Conservation (phyloP, 2,888 invertebrate species). For the Mythimna pallens region DNA sequence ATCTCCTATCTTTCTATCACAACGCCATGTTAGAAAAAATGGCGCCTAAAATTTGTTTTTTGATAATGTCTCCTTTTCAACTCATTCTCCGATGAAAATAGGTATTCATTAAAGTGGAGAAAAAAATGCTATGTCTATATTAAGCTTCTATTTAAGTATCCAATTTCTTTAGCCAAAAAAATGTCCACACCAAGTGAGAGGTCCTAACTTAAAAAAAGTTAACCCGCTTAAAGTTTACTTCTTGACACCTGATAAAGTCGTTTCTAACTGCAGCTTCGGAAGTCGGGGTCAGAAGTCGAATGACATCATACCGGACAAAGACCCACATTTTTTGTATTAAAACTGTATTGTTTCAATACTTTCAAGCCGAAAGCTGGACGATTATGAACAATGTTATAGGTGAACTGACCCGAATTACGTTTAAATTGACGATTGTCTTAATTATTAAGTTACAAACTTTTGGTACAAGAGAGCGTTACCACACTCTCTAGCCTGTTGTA, state of each 20-base stretch:
- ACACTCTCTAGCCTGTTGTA: too few relatives aligned
- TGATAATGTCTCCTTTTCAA: too few relatives aligned
- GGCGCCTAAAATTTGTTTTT: too few relatives aligned
- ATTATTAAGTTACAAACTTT: neutral
- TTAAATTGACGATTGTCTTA: neutral
- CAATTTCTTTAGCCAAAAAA: too few relatives aligned
- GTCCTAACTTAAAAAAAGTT: neutral
- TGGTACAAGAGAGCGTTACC: neutral
- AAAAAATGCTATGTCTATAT: too few relatives aligned
- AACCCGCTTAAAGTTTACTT: conserved; percentile 36
- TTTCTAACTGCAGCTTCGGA: conserved; percentile 61
- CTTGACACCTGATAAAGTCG: conserved; percentile 17
- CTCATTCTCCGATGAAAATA: too few relatives aligned
- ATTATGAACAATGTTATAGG: conserved; percentile 25
- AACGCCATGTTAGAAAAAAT: too few relatives aligned
- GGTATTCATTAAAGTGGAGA: too few relatives aligned
- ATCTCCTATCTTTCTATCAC: too few relatives aligned
- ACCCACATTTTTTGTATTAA: conserved; percentile 39
- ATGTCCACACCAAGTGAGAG: too few relatives aligned
- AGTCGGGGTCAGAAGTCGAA: conserved; percentile 66
- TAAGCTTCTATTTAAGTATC: too few relatives aligned
- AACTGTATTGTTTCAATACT: conserved; percentile 34
- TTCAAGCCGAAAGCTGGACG: conserved; percentile 18
- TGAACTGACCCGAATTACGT: conserved; percentile 32
- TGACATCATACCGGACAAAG: conserved; percentile 53